Conservation (phyloP, 2,113 vertebrate genomes). For the Spermophilus dauricus region DNA sequence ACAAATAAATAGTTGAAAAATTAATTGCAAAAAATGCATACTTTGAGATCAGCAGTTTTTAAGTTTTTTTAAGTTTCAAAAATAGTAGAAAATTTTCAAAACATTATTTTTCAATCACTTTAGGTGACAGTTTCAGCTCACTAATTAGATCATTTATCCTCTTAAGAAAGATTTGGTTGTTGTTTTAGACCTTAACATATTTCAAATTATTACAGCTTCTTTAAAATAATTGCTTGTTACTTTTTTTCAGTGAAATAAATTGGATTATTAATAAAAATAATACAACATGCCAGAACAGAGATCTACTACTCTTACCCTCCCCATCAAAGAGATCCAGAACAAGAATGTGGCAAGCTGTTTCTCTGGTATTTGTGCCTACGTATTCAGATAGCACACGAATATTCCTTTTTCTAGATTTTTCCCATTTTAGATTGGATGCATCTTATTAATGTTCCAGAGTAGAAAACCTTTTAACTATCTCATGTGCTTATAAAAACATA, state of each 20-base stretch:
- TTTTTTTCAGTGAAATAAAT: background rate
- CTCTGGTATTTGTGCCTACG: background rate
- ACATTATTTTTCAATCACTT: constrained; percentile 35
- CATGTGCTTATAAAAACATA: background rate
- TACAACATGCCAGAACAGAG: background rate
- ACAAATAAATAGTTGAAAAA: constrained; percentile 6
- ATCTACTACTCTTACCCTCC: background rate
- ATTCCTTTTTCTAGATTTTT: background rate
- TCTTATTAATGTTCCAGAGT: background rate
- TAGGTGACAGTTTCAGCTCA: background rate
- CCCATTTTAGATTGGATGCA: background rate
- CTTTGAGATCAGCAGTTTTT: background rate
- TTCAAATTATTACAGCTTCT: background rate
- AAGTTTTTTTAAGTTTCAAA: background rate
- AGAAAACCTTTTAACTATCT: background rate
- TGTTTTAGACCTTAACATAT: background rate
- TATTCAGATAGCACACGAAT: background rate
- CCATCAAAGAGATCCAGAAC: background rate
- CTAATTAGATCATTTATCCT: background rate
- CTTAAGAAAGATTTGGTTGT: background rate
- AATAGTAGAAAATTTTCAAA: constrained; percentile 32
- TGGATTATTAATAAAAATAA: background rate
- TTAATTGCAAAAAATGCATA: background rate
- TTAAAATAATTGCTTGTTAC: background rate
- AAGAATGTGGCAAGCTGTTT: background rate